Evolutionary conservation across 2,888 invertebrate species (phyloP).

Genomic region (Orthosia gracilis): DNA sequence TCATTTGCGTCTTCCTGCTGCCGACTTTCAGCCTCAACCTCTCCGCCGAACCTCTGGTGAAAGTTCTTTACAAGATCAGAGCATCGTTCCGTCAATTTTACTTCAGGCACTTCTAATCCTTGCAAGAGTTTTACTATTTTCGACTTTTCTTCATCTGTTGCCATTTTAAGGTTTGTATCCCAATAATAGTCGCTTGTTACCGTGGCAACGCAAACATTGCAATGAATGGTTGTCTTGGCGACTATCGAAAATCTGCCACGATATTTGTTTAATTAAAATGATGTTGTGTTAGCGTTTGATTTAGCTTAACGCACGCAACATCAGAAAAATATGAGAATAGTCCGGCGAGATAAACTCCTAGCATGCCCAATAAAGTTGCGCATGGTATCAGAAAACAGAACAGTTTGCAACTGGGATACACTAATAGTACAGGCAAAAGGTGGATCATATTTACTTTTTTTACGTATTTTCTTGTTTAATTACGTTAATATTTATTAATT

Average conservation of each 20-base stretch:
- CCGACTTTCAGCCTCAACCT: constrained; percentile 74
- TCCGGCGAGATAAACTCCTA: constrained; percentile 72
- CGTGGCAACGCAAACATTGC: constrained; percentile 38
- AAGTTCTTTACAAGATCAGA: constrained; percentile 80
- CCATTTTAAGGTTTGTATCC: constrained; percentile 70
- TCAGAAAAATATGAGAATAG: constrained; percentile 69
- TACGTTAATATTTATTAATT: constrained; percentile 22
- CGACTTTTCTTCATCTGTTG: constrained; percentile 85
- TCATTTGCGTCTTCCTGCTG: constrained; percentile 56
- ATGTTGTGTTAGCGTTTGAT: constrained; percentile 68
- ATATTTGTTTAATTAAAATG: constrained; percentile 55
- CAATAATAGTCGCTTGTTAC: constrained; percentile 39
- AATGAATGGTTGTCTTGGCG: constrained; percentile 24
- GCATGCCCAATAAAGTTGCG: constrained; percentile 73
- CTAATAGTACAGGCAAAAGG: constrained; percentile 70
- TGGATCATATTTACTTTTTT: constrained; percentile 66
- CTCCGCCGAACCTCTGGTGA: constrained; percentile 75
- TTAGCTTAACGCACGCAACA: constrained; percentile 69
- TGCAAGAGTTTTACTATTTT: constrained; percentile 83
- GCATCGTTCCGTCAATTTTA: constrained; percentile 82
- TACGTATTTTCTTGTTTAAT: background rate
- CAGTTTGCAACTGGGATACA: constrained; percentile 77
- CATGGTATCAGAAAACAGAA: constrained; percentile 79
- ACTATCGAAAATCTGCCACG: constrained; percentile 4
- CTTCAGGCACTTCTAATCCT: constrained; percentile 82